Base-by-base conservation (phyloP, 2,797 vertebrate genomes). In the Rhyacichthys aspro region DNA sequence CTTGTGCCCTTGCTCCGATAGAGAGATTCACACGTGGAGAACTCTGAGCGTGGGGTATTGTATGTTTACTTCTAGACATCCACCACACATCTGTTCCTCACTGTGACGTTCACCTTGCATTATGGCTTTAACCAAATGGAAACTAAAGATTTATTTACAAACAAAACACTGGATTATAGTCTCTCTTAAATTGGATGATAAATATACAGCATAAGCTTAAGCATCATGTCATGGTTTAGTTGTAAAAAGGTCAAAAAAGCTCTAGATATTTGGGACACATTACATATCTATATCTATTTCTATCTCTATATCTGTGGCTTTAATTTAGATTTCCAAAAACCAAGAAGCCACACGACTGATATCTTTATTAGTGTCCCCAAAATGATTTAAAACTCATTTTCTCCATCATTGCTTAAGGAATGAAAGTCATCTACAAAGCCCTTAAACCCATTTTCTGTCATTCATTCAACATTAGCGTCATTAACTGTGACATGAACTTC, bases 11-110 rank as follows among this genome's bases (percentile, higher is more conserved):
- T 88, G 79, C 88, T 86, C 89, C 86, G 75, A 91, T 93, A 93
- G 92, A 92, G 91, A 93, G 90, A 93, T 93, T 84, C 92, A 93
- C 91, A 90, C 92, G 52, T 93, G 91, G 91, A 93, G 92, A 93
- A 91, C 91, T 90, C 89, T 93, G 85, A 93, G 91, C 84, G 90
- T 93, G 91, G 92, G 92, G 92, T 93, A 93, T 92, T 84, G 92
- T 93, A 93, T 93, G 74, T 90, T 91, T 90, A 85, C 71, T 91
- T 90, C 79, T 90, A 87, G 88, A 86, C 87, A 86, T 86, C 23
- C 82, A 90, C 72, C 70, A n/a, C 86, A 88, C 90, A 74, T 54
- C 47, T 28, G 33, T 39, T 54, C 53, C 72, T 75, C 70, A 75
- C 62, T 59, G 39, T 63, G 55, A 76, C 61, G 44, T 67, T 62